Evolutionary conservation across 2,113 vertebrate species (phyloP).

Genomic region (Heloderma charlesbogerti): DNA sequence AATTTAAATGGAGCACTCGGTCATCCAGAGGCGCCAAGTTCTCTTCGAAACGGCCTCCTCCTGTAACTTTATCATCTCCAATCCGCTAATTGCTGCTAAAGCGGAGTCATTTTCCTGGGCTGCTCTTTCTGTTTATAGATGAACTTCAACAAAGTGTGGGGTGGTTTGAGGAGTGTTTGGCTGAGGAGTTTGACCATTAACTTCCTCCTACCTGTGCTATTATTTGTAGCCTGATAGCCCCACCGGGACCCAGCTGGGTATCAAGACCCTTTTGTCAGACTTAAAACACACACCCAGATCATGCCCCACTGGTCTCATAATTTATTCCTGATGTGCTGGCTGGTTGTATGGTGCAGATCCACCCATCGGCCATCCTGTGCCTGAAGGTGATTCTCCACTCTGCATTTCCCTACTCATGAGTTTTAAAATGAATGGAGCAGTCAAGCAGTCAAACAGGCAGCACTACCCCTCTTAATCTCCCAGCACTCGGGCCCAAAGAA

Average conservation of each 20-base stretch:
- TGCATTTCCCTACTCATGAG: background rate
- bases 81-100: slow-evolving; percentile 68
- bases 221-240: background rate
- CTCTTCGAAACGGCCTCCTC: slow-evolving; percentile 49
- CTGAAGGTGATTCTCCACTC: background rate
- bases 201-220: slow-evolving; percentile 26
- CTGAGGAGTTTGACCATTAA: slow-evolving; percentile 23
- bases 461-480: background rate
- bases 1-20: slow-evolving; percentile 50
- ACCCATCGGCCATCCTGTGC: background rate
- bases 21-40: slow-evolving; percentile 27
- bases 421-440: background rate
- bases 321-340: background rate
- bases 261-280: background rate
- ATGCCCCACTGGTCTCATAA: background rate
- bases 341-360: background rate
- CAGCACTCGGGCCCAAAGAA: background rate
- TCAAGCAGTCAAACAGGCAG: no score
- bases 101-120: slow-evolving; percentile 47
- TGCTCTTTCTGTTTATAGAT: slow-evolving; percentile 28
- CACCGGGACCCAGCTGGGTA: no score
- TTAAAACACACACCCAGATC: background rate
- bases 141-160: slow-evolving; percentile 60
- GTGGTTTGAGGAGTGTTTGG: slow-evolving; percentile 46
- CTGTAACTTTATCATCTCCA: slow-evolving; percentile 52